Evolutionary conservation across 2,113 vertebrate genomes (phyloP), one percentile per base, ranked within the genome.

Genomic region (Electrona antarctica): DNA sequence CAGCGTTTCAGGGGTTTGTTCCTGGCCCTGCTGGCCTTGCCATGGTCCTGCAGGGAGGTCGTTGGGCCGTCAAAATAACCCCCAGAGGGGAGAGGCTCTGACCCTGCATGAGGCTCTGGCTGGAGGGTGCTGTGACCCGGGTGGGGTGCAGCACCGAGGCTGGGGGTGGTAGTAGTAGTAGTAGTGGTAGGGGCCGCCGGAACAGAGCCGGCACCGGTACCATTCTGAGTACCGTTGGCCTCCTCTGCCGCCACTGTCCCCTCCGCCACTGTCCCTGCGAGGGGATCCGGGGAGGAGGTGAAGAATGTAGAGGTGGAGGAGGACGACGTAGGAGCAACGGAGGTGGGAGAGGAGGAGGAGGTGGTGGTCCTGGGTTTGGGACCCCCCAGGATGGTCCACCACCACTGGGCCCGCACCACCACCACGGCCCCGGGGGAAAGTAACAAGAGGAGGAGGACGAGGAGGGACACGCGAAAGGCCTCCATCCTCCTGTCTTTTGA

Each of bases 1-100:
- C 91, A 92, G 55, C 82, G 79, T 85, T 86, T 90, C 45, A 93
- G 82, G 33, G 80, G 77, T 82, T 84, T 92, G 61, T 78, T 60
- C 7, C 8, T 80, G 21, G 83, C 54, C 60, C 69, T 83, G 65
- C 46, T 45, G 64, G 6, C 33, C 4, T 29, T 21, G 21, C 21
- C 21, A 2, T 21, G 21, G 21, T 21, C 21, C 21, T 21, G 21
- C 21, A 21, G 21, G 21, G 21, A 7, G 10, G 41, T 60, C 33
- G 10, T 51, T 74, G 64, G 77, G 58, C 55, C 64, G 64, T 69
- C 1, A 2, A 41, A 66, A 2, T 47, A 66, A 13, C 62, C 57
- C 51, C 65, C 55, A 57, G 60, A 28, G 75, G 60, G 41, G 75
- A 49, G 56, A 10, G 46, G 4, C 0, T 21, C 21, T 21, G 7